Evolutionary conservation across 2,797 vertebrate genomes (phyloP).

Genomic region (Manis javanica): DNA sequence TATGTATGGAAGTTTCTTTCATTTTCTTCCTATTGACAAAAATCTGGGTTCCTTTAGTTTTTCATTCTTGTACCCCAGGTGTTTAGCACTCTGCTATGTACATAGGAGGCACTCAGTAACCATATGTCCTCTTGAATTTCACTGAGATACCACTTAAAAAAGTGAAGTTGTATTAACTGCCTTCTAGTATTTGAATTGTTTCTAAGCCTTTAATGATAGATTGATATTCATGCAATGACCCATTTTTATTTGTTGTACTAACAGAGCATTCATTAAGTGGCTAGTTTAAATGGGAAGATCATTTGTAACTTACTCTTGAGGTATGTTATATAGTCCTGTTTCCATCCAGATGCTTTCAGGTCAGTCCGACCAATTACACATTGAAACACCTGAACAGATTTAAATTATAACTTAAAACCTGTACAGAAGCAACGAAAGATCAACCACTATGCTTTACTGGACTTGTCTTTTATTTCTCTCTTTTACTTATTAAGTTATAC

Average conservation of each 20-base stretch:
- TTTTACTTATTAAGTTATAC: not conserved
- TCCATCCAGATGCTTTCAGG: not conserved
- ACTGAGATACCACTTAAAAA: not conserved
- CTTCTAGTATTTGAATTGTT: not conserved
- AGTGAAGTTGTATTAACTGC: not conserved
- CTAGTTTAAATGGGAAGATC: not conserved
- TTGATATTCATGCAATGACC: not conserved
- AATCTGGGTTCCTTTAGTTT: not conserved
- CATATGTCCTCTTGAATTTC: not conserved
- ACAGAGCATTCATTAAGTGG: not conserved
- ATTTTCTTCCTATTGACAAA: conserved; percentile 2
- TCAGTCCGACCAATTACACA: not conserved
- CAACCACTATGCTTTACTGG: not conserved
- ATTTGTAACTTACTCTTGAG: not conserved
- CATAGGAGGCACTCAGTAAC: not conserved
- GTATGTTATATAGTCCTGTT: not conserved
- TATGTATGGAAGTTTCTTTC: conserved; percentile 3
- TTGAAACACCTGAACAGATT: not conserved
- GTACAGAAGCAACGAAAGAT: not conserved
- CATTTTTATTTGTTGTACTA: not conserved
- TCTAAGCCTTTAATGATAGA: not conserved
- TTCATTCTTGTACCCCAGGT: not conserved
- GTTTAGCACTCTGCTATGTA: not conserved
- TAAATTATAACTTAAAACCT: not conserved
- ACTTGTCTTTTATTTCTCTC: not conserved